These are phyloP conservation scores for Molanna angustata DNA, from an alignment of 2,888 invertebrate genomes.

Conservation along the genomic window DNA sequence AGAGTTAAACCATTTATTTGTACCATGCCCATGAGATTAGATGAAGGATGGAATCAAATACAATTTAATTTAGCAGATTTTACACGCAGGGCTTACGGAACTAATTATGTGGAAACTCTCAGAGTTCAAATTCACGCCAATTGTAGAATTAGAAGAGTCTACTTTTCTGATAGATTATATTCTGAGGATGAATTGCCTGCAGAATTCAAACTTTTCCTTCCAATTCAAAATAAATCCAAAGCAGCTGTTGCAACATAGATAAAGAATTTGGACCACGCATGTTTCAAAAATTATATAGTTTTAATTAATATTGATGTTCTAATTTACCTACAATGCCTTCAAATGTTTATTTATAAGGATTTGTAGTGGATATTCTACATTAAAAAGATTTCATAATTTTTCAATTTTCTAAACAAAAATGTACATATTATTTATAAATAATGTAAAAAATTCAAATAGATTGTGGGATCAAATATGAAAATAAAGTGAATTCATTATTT, in stretches of 20 bases:
- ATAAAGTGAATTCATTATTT: no score
- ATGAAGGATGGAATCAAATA: conserved; percentile 94
- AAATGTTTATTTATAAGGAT: no score
- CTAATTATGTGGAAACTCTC: conserved; percentile 89
- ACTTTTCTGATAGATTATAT: conserved; percentile 89
- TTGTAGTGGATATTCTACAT: no score
- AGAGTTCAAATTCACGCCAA: conserved; percentile 95
- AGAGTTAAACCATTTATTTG: conserved; percentile 96
- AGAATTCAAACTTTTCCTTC: conserved; percentile 92
- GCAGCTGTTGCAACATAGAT: conserved; percentile 50
- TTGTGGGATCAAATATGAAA: no score
- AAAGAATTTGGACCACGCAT: no score
- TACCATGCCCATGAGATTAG: conserved; percentile 93
- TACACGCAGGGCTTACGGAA: conserved; percentile 91
- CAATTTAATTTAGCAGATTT: conserved; percentile 96
- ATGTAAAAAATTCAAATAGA: no score
- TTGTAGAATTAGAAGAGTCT: conserved; percentile 85
- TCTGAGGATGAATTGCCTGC: conserved; percentile 93
- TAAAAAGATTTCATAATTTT: no score
- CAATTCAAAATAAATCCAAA: conserved; percentile 78
- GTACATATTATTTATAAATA: no score
- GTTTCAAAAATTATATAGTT: no score
- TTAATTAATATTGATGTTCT: no score
- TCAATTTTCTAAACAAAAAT: no score
- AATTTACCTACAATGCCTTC: no score